Base-by-base conservation (phyloP, 2,888 invertebrate genomes). In the Cylloceria caligata region DNA sequence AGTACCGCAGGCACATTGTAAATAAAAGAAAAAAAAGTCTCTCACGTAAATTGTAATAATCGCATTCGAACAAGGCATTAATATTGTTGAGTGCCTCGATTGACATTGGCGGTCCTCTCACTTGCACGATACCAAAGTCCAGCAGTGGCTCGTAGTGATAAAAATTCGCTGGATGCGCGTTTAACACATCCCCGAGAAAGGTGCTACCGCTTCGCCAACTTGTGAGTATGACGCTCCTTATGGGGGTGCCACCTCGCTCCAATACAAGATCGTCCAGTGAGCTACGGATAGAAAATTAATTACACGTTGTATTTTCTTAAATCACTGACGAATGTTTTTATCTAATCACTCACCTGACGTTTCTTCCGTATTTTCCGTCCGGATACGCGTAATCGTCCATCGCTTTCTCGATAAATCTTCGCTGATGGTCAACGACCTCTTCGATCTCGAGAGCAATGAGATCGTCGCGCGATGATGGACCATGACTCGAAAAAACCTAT, bases 121-220 rank as follows among this genome's bases (percentile, higher is more conserved):
- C 96, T 94, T 97, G 97, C 85, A 96, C 94, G 86, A 97, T 97
- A 82, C 96, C 96, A 93, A 96, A 97, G 89, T 97, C 96, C 80
- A 97, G 93, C 81, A 98, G 93, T 39, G 98, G 98, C 93, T 98
- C 98, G 91, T 98, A 98, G 91, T 98, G 97, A 93, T 98, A 98
- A 93, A 95, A 98, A 92, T 96, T 98, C 36, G 96, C 97, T 19
- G 98, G 97, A 91, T 97, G 95, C 30, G 97, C 94, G 91, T 97
- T 97, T 62, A 98, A 92, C 55, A 97, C 95, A 89, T 97, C 97
- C 72, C 97, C 98, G 69, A 98, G 94, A 92, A 98, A 98, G 42
- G 98, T 98, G 21, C 98, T 97, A 5, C 98, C 98, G 3, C 97
- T 97, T 86, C 98, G 94, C 97, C 98, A 98, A 13, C 97, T 97